Conservation (phyloP, 1,140 invertebrate species). For the Cydia pomonella region DNA sequence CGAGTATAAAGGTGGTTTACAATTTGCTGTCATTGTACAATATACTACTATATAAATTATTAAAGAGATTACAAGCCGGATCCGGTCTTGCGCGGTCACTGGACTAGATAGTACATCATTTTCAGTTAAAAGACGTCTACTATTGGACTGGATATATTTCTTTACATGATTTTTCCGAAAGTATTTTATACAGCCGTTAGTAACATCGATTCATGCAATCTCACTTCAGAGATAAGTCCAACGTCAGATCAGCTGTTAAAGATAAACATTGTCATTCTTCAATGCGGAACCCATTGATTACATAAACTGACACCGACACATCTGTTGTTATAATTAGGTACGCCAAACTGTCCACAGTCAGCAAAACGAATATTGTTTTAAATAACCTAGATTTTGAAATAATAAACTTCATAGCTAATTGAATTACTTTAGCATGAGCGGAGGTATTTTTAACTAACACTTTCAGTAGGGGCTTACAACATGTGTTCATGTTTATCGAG, state of each 20-base stretch:
- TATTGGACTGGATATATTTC: neutral
- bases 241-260: neutral
- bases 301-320: slow-evolving; percentile 1
- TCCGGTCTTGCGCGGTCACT: too few species aligned
- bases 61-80: too few species aligned
- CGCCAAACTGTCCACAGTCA: neutral
- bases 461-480: neutral
- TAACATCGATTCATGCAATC: neutral
- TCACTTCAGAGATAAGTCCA: neutral
- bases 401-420: neutral
- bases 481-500: slow-evolving; percentile 1
- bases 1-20: too few species aligned
- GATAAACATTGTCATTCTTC: neutral
- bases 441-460: neutral
- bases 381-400: neutral
- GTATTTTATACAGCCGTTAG: neutral
- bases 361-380: neutral
- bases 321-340: neutral
- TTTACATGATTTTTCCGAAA: neutral
- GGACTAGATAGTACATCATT: too few species aligned
- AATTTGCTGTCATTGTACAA: too few species aligned
- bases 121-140: too few species aligned
- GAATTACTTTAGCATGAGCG: neutral
- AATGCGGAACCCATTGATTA: neutral
- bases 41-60: too few species aligned